A percentile compares a stretch with the other conserved stretches of the same genome.
Evolutionary conservation across 1,140 invertebrate species (phyloP).

Genomic region (Thalassaphorura encarpata): DNA sequence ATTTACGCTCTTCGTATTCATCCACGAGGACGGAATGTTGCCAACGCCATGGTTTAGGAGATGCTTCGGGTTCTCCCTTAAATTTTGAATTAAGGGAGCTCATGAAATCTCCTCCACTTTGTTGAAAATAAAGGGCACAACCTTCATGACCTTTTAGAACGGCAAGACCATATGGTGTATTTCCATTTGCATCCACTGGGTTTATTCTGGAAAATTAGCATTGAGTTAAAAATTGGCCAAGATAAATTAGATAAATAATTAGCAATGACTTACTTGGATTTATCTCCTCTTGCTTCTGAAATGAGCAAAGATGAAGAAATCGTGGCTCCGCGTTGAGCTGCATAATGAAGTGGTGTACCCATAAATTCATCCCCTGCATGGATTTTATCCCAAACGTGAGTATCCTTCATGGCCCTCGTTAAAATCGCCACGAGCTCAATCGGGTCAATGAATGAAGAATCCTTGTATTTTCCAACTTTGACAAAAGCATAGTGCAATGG

Average conservation of each 20-base stretch:
- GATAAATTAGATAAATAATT: too few species aligned
- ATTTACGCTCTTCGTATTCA: slow-evolving; percentile 29
- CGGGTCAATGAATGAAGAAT: slow-evolving; percentile 38
- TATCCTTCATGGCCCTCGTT: slow-evolving; percentile 36
- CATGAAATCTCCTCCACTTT: slow-evolving; percentile 38
- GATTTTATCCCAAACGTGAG: slow-evolving; percentile 27
- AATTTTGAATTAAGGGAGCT: slow-evolving; percentile 30
- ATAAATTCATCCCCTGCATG: slow-evolving; percentile 38
- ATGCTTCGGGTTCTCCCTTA: background rate
- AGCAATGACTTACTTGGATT: slow-evolving; percentile 35
- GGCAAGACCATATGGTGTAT: slow-evolving; percentile 44
- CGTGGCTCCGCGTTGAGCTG: slow-evolving; percentile 42
- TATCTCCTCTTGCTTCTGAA: background rate
- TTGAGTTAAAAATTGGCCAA: background rate
- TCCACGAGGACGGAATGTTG: background rate
- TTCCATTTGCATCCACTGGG: slow-evolving; percentile 39
- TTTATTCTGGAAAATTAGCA: slow-evolving; percentile 34
- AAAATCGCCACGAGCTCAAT: slow-evolving; percentile 40
- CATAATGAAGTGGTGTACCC: slow-evolving; percentile 41
- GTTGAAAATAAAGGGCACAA: slow-evolving; percentile 42
- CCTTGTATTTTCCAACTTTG: slow-evolving; percentile 32
- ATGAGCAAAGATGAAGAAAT: slow-evolving; percentile 36
- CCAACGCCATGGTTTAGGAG: slow-evolving; percentile 12
- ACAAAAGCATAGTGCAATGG: slow-evolving; percentile 44
- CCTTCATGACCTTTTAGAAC: slow-evolving; percentile 41